phyloP scores from a whole-genome alignment of 2,113 vertebrate genomes.

The Enhydra lutris region DNA sequence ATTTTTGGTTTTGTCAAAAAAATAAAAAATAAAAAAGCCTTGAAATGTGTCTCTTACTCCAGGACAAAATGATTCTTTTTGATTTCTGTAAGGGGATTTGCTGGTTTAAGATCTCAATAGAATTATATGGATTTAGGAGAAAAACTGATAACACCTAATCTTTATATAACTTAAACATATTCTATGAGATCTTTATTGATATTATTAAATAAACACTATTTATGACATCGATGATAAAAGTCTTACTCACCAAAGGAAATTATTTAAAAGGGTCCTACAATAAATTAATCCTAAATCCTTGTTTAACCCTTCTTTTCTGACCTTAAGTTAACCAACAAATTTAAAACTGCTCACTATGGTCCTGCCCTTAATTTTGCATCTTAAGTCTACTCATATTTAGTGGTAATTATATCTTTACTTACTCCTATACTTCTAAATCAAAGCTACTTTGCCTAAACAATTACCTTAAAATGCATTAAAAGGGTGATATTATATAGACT shows the following conservation, averaged over 20 bases:
- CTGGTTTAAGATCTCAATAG: neutral
- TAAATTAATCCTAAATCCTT: neutral
- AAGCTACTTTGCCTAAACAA: neutral
- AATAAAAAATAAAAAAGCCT: neutral
- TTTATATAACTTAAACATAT: neutral
- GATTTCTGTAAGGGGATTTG: neutral
- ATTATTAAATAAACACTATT: neutral
- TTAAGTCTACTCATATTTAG: neutral
- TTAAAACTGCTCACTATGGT: neutral
- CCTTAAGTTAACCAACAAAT: neutral
- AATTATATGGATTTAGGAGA: neutral
- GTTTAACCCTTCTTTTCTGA: neutral
- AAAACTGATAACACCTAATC: neutral
- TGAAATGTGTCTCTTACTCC: neutral
- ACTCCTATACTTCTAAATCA: neutral
- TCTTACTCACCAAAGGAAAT: neutral
- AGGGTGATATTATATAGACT: neutral
- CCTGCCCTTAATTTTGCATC: neutral
- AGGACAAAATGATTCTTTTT: neutral
- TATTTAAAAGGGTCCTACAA: neutral
- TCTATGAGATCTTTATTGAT: neutral
- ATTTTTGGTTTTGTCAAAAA: neutral
- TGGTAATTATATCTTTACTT: neutral
- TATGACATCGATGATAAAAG: neutral
- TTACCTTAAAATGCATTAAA: neutral